Conservation (phyloP, 92 coral and sea anemone species). For the Zoanthus sociatus region DNA sequence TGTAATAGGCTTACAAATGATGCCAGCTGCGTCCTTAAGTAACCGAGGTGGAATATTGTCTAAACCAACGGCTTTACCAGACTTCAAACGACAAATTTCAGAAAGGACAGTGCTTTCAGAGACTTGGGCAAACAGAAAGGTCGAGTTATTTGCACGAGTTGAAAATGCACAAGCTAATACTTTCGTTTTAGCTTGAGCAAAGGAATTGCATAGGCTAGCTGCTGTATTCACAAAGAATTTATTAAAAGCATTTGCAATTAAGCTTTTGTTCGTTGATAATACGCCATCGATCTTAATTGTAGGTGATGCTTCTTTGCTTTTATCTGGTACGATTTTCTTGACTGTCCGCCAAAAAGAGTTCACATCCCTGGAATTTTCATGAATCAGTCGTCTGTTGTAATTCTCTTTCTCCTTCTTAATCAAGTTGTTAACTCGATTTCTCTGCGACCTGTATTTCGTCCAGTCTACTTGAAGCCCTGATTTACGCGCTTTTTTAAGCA, state of each 20-base stretch:
- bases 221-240: conserved; percentile 24
- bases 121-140: conserved; percentile 21
- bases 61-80: background rate
- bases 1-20: background rate
- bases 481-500: conserved; percentile 56
- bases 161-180: conserved; percentile 22
- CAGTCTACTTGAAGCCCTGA: conserved; percentile 43
- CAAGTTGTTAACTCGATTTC: conserved; percentile 51
- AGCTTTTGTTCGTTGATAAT: conserved; percentile 26
- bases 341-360: background rate
- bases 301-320: conserved; percentile 25
- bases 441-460: conserved; percentile 25
- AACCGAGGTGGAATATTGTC: background rate
- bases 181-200: conserved; percentile 27
- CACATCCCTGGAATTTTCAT: no score
- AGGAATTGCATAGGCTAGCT: conserved; percentile 26
- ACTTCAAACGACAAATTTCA: conserved; percentile 3
- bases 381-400: no score
- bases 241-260: conserved; percentile 25
- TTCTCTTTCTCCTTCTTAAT: background rate
- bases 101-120: conserved; percentile 3
- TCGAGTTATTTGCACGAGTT: conserved; percentile 25
- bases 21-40: background rate
- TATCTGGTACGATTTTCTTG: conserved; percentile 27
- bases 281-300: conserved; percentile 27